Percentiles rank a stretch among this genome's conserved stretches.
phyloP scores from a whole-genome alignment of 2,113 vertebrate species.

The Suncus etruscus region DNA sequence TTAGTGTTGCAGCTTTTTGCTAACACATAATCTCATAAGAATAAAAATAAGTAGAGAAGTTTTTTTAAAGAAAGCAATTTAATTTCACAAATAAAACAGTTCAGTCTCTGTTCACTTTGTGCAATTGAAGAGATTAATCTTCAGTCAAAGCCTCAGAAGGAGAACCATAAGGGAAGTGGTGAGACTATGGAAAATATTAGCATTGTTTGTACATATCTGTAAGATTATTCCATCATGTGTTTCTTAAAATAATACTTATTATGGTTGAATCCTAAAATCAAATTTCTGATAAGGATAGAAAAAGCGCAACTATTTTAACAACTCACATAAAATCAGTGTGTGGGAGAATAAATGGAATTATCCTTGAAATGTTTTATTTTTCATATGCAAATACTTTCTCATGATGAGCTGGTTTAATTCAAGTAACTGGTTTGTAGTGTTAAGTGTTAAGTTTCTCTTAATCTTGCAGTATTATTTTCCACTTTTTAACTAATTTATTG shows the following conservation, averaged over 20 bases:
- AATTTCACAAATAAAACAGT: conserved; percentile 41
- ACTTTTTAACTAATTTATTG: too few species aligned
- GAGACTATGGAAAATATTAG: neutral
- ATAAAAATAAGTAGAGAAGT: conserved; percentile 76
- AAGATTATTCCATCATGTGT: rapidly evolving
- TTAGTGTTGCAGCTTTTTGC: conserved; percentile 79
- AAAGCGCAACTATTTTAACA: neutral
- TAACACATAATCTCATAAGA: conserved; percentile 74
- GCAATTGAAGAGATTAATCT: neutral
- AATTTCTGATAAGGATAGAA: neutral
- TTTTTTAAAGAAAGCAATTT: conserved; percentile 62
- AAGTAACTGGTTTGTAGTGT: too few species aligned
- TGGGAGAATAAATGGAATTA: neutral
- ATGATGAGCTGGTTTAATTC: neutral
- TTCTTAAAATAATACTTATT: neutral
- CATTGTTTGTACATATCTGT: neutral
- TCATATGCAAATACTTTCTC: neutral
- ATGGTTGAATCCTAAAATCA: neutral
- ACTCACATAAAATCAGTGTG: neutral
- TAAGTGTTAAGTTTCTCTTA: too few species aligned
- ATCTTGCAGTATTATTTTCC: too few species aligned
- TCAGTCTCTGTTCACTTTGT: neutral
- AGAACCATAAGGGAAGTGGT: neutral
- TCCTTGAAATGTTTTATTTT: neutral
- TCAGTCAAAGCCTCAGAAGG: neutral